Evolutionary conservation across 2,113 vertebrate genomes (phyloP).

Genomic region (Sapajus apella): DNA sequence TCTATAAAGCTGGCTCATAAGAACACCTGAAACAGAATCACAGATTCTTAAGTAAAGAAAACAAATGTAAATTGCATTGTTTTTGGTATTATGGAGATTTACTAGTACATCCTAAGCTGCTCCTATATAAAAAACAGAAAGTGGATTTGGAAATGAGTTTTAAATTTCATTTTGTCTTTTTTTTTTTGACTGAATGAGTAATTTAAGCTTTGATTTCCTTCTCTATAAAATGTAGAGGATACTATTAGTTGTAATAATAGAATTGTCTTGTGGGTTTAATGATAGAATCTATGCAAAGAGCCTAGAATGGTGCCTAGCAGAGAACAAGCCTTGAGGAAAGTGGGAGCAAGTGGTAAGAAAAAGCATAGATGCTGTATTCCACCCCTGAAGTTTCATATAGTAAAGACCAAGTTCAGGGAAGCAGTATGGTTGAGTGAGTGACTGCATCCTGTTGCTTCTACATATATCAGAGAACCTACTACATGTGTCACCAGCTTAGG

Average conservation of each 20-base stretch:
- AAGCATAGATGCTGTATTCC: neutral
- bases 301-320: neutral
- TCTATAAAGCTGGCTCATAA: neutral
- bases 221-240: neutral
- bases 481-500: neutral
- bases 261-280: neutral
- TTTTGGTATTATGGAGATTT: neutral
- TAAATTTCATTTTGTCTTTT: neutral
- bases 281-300: neutral
- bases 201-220: neutral
- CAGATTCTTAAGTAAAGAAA: neutral
- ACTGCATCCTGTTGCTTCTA: neutral
- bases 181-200: neutral
- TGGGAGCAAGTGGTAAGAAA: neutral
- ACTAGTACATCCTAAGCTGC: neutral
- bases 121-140: neutral
- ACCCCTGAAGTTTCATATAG: neutral
- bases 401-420: neutral
- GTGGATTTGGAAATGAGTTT: neutral
- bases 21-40: neutral
- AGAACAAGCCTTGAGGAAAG: neutral
- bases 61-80: neutral
- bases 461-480: neutral
- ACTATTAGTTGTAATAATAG: neutral
- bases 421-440: neutral